Evolutionary conservation across 2,113 vertebrate genomes (phyloP).

Genomic region (Cygnus buccinator): DNA sequence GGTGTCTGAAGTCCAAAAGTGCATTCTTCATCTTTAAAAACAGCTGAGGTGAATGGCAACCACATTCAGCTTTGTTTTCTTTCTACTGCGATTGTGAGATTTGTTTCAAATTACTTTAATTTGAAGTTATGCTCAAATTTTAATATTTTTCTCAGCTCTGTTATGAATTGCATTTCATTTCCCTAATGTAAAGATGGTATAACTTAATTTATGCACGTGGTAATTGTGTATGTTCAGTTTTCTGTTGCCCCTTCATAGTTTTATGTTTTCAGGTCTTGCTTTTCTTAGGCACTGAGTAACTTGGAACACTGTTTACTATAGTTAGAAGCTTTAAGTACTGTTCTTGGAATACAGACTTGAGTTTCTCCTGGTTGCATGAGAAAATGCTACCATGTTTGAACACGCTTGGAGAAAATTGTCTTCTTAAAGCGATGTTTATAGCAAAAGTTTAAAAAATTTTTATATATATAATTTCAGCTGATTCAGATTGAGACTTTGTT

Average conservation of each 20-base stretch:
- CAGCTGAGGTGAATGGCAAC: not conserved
- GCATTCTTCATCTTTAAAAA: not conserved
- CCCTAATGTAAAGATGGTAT: not conserved
- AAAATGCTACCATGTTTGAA: not conserved
- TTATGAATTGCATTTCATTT: not conserved
- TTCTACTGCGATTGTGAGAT: not conserved
- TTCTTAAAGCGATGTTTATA: not conserved
- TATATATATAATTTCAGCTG: not conserved
- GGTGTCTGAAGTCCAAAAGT: not conserved
- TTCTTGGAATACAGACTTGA: not conserved
- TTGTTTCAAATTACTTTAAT: not conserved
- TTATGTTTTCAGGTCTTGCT: not conserved
- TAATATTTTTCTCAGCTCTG: not conserved
- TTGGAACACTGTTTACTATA: not conserved
- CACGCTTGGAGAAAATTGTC: not conserved
- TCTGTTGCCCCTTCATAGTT: fast-evolving
- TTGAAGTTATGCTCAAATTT: not conserved
- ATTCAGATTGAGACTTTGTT: not conserved
- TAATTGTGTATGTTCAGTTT: not conserved
- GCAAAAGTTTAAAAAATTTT: not conserved
- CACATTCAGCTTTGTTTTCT: not conserved
- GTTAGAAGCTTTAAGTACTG: not conserved
- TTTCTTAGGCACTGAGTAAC: not conserved
- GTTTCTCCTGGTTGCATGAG: not conserved
- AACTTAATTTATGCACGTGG: not conserved